Evolutionary conservation across 2,113 vertebrate genomes (phyloP), one percentile per base, ranked within the genome.

Genomic region (Lutjanus erythropterus): DNA sequence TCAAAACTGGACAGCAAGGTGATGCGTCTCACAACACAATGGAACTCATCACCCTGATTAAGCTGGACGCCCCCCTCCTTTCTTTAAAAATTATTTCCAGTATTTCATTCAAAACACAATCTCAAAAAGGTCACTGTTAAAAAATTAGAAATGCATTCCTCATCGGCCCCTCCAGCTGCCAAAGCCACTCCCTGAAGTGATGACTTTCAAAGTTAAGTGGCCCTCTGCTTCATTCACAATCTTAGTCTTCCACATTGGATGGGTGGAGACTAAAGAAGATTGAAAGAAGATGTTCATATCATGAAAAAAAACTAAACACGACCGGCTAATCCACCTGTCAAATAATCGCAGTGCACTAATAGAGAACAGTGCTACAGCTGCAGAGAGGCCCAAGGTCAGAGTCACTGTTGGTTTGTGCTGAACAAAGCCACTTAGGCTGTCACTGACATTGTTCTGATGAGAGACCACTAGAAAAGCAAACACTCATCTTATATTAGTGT

Each of bases 11-110:
- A 86, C 71, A 71, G 76, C 68, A 53, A 67, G 67, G 83, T 78
- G 76, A 74, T 23, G 46, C 33, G 55, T 73, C 78, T 27, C 60
- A 87, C 83, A 70, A 70, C 86, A 90, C 81, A 74, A 80, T 67
- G 69, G 85, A 85, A 65, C 71, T 81, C 80, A 80, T 89, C 81
- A 71, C 81, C 50, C 70, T 85, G 77, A 86, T 84, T 79, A 85
- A 84, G 73, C 75, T 42, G 65, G 70, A 71, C 18, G 10, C 68
- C 44, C 44, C 23, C 6, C 1, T 9, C 85, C 86, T 87, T 82
- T 50, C 1, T 25, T 6, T 14, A 53, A 50, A 9, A 84, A 83
- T 90, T 86, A 78, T 88, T 86, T 71, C 69, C n/a, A 79, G 56
- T 68, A 58, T 80, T 81, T 78, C 47, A 80, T 84, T 84, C 64